Conservation (phyloP, 2,888 invertebrate genomes). For the Ochropacha duplaris region DNA sequence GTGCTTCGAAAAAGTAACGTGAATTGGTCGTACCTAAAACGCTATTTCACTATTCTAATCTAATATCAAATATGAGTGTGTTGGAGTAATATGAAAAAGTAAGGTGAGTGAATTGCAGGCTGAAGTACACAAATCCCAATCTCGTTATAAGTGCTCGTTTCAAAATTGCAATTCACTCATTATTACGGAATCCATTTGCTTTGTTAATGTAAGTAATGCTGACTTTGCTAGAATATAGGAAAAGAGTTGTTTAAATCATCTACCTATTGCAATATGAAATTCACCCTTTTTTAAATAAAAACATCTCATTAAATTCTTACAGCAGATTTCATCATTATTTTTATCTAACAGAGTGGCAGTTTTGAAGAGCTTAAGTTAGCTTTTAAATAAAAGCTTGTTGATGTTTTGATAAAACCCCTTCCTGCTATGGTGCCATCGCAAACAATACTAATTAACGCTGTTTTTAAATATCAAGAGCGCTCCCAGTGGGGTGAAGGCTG, state of each 20-base stretch:
- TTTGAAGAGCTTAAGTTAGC: no score
- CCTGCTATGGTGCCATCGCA: not conserved
- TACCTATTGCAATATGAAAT: no score
- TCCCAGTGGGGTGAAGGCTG: not conserved
- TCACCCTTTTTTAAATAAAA: no score
- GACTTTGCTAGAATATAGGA: not conserved
- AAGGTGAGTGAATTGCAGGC: not conserved
- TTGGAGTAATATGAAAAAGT: not conserved
- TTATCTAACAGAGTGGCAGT: no score
- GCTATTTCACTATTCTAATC: no score
- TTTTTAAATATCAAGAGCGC: not conserved
- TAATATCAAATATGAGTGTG: not conserved
- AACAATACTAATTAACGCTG: slow-evolving; percentile 4
- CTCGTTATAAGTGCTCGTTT: not conserved
- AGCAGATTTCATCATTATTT: no score
- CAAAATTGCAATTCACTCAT: not conserved
- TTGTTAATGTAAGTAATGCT: not conserved
- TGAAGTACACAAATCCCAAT: not conserved
- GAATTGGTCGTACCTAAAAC: no score
- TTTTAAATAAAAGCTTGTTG: not conserved
- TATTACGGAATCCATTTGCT: not conserved
- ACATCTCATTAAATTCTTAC: no score
- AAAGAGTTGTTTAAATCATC: not conserved
- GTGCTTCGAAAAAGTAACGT: no score
- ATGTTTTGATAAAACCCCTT: not conserved